Evolutionary conservation across 2,888 invertebrate genomes (phyloP).

Genomic region (Andrena chrysosceles): DNA sequence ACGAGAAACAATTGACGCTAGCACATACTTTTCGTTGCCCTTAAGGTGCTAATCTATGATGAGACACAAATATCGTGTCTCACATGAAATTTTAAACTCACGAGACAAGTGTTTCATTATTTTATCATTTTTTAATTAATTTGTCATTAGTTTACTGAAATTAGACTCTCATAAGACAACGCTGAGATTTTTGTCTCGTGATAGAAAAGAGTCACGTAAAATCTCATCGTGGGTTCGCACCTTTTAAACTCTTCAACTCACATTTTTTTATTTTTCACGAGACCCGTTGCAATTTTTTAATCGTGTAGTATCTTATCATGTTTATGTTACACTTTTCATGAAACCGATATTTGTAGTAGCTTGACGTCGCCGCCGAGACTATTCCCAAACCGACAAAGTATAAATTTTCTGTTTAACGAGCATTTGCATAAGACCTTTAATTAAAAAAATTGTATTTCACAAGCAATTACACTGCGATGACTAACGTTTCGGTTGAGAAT

Average conservation of each 20-base stretch:
- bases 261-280: background rate
- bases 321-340: no score
- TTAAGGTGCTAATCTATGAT: background rate
- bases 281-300: background rate
- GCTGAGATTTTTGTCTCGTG: background rate
- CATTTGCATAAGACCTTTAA: no score
- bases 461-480: background rate
- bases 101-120: no score
- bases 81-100: background rate
- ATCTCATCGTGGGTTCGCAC: no score
- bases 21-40: background rate
- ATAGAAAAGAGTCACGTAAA: no score
- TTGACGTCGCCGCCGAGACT: background rate
- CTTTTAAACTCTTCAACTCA: no score
- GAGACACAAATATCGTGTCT: no score
- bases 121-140: no score
- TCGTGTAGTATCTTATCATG: no score
- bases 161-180: no score
- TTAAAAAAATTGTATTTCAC: background rate
- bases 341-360: background rate
- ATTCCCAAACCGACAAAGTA: background rate
- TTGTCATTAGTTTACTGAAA: no score
- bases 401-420: no score
- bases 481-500: background rate
- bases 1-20: constrained; percentile 7